Evolutionary conservation across 35 echinoderm and acorn worm species (phyloP), one percentile per base, ranked within the genome.

Genomic region (Lytechinus pictus): DNA sequence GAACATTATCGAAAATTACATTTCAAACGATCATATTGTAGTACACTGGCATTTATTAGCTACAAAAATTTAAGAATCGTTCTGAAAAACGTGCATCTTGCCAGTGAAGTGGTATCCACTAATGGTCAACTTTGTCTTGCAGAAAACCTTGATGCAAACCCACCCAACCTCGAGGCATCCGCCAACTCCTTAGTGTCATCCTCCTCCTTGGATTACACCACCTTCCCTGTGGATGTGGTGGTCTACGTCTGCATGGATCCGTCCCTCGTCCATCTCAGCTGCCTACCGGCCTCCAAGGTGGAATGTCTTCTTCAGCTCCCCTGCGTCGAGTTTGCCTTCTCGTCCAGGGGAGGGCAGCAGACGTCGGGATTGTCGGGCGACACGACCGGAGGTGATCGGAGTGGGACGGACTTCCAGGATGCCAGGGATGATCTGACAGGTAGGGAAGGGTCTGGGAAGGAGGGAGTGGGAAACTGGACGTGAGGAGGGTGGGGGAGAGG

Each of bases 171-270:
- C 5, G 98, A 97, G 54, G 95, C 97, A 8, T 99, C 98, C 13
- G 96, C 97, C 27, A 99, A 97, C 94, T 99, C 98, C 8, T 91
- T 99, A 61, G 98, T 99, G 55, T 99, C 98, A 1, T 99, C 98
- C 1, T 97, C 98, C 10, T 96, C 97, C 9, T 93, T 97, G 86
- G 98, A 98, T 33, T 97, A 96, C 61, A 96, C 96, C 71, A 99
- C 97, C 9, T 98, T 99, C 94, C 98, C 98, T 9, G 98, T 99
- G 24, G 98, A 99, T 27, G 97, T 99, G 53, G 95, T 99, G 1
- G 97, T 99, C 11, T 99, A 99, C 87, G 96, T 99, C 53, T 97
- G 96, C 86, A 94, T 99, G 14, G 94, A 97, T 94, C 98, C 98
- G 0, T 99, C 98, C 27, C 86, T 98, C 8, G 97, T 99, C 56